phyloP scores from a whole-genome alignment of 2,888 invertebrate genomes.

The Stegana nigrithorax region DNA sequence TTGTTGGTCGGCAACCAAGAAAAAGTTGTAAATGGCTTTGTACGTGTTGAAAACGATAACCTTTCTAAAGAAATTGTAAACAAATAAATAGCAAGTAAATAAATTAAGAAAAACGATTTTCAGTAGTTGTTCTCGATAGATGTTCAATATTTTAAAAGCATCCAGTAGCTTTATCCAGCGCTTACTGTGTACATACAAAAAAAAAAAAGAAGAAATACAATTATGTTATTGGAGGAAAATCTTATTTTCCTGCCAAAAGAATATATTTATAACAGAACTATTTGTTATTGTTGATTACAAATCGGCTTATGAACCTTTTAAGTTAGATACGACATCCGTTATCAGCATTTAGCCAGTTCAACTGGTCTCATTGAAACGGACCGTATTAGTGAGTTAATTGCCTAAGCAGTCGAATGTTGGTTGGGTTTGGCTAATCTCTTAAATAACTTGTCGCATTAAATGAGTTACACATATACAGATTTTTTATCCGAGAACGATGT shows the following conservation, averaged over 20 bases:
- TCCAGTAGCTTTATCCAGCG: too few species aligned
- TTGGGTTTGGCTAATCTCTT: too few species aligned
- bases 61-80: conserved; percentile 34
- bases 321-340: not conserved
- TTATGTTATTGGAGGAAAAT: conserved; percentile 42
- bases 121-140: too few species aligned
- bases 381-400: too few species aligned
- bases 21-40: conserved; percentile 39
- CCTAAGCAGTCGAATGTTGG: too few species aligned
- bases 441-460: too few species aligned
- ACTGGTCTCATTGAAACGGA: not conserved
- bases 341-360: not conserved
- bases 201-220: not conserved
- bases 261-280: conserved; percentile 24
- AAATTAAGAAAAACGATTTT: conserved; percentile 30
- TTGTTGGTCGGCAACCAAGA: conserved; percentile 3
- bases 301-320: too few species aligned
- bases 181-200: too few species aligned
- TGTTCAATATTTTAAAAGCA: too few species aligned
- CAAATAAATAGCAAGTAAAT: conserved; percentile 42
- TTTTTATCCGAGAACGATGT: not conserved
- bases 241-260: conserved; percentile 47
- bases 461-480: not conserved
- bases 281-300: too few species aligned
- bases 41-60: conserved; percentile 48